Conservation (phyloP, 2,888 invertebrate genomes). For the Aromia moschata region DNA sequence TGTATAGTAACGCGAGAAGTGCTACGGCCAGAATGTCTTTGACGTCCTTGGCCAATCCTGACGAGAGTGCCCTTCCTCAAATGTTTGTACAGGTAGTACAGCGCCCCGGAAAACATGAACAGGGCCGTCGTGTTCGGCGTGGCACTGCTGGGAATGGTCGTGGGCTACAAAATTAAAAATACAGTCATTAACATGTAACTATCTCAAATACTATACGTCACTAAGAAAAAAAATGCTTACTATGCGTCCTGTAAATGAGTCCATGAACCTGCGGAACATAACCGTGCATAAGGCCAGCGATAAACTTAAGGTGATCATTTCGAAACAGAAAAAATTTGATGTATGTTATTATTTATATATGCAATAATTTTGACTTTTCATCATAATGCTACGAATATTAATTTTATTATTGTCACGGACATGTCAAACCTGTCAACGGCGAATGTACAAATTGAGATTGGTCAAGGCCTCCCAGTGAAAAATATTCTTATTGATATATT, state of each 20-base stretch:
- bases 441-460: background rate
- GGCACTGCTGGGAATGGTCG: constrained; percentile 19
- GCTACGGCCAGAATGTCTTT: background rate
- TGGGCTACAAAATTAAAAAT: constrained; percentile 31
- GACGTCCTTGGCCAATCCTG: constrained; percentile 32
- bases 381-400: constrained; percentile 22
- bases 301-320: constrained; percentile 36
- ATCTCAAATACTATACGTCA: too few species aligned
- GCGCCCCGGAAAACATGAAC: constrained; percentile 33
- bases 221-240: constrained; percentile 22
- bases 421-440: constrained; percentile 9
- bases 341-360: constrained; percentile 13
- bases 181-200: background rate
- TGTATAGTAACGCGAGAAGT: constrained; percentile 12
- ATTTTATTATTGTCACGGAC: constrained; percentile 20
- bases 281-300: constrained; percentile 38
- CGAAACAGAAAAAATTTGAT: constrained; percentile 23
- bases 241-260: constrained; percentile 30
- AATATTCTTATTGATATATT: too few species aligned
- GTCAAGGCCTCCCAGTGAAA: constrained; percentile 11
- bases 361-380: constrained; percentile 24
- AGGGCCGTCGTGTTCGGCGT: constrained; percentile 30
- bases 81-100: constrained; percentile 33
- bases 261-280: constrained; percentile 34
- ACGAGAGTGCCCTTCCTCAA: constrained; percentile 36